A percentile compares a stretch with the other conserved stretches of the same genome.
phyloP scores from a whole-genome alignment of 1,140 invertebrate species.

The Aphaenogaster floridana region DNA sequence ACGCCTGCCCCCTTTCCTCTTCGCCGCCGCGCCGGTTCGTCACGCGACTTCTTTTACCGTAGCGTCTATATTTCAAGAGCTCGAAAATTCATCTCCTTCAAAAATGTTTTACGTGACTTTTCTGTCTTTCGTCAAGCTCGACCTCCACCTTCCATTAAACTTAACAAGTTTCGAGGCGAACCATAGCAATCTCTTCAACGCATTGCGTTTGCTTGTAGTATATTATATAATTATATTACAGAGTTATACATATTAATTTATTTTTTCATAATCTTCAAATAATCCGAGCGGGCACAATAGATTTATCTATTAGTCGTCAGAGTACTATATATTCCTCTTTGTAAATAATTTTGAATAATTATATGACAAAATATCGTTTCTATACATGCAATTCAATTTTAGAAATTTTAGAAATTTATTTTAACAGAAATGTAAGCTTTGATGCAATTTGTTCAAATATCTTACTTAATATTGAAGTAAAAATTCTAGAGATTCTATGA shows the following conservation, averaged over 20 bases:
- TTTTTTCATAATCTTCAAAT: background rate
- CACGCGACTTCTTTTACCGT: constrained; percentile 50
- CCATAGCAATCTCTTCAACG: constrained; percentile 5
- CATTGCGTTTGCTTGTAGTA: background rate
- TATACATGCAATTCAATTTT: background rate
- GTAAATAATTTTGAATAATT: constrained; percentile 7
- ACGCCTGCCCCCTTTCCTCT: constrained; percentile 23
- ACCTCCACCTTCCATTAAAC: constrained; percentile 24
- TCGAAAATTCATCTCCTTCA: constrained; percentile 70
- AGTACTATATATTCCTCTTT: background rate
- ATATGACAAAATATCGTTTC: background rate
- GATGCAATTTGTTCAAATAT: background rate
- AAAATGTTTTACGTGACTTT: constrained; percentile 72
- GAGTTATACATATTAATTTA: background rate
- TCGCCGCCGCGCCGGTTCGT: constrained; percentile 11
- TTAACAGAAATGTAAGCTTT: background rate
- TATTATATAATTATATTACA: background rate
- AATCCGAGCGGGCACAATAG: background rate
- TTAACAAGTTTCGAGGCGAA: constrained; percentile 41
- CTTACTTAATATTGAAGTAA: background rate
- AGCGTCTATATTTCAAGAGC: constrained; percentile 47
- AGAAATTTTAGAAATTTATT: background rate
- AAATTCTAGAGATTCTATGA: background rate
- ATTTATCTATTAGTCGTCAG: background rate
- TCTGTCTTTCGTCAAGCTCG: constrained; percentile 31